Conservation (phyloP, 2,113 vertebrate genomes). For the Melospiza melodia region DNA sequence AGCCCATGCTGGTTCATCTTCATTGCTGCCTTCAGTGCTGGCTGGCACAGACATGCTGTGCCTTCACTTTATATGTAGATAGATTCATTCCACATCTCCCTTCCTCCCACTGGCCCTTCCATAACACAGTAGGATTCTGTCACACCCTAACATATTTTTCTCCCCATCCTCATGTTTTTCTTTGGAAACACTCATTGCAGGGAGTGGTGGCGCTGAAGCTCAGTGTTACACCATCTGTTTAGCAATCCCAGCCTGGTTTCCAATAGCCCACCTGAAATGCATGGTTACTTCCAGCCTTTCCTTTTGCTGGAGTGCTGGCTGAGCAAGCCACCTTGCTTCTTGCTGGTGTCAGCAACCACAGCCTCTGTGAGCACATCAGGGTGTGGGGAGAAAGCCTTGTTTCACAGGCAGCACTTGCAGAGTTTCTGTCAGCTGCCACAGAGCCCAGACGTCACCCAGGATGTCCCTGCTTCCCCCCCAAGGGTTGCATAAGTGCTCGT, state of each 20-base stretch:
- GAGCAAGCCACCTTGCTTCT: not conserved
- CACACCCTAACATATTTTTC: constrained; percentile 20
- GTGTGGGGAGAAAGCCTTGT: not conserved
- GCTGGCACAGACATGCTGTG: not conserved
- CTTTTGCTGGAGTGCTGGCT: not conserved
- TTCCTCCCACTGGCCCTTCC: constrained; percentile 33
- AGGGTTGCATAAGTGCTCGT: not conserved
- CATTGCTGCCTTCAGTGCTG: not conserved
- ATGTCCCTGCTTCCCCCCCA: not conserved
- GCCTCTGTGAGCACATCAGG: not conserved
- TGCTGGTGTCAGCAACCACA: not conserved
- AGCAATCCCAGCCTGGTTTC: not conserved
- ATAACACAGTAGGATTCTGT: not conserved
- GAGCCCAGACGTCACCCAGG: not conserved
- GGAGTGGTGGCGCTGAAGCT: constrained; percentile 11
- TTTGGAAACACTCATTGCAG: not conserved
- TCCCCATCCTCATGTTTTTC: constrained; percentile 20
- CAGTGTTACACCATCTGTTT: constrained; percentile 25
- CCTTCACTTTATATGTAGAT: not conserved
- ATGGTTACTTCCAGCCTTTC: not conserved
- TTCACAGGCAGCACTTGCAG: not conserved
- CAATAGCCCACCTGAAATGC: constrained; percentile 12
- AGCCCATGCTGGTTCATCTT: not conserved
- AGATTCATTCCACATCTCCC: constrained; percentile 6
- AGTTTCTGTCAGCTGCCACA: not conserved